Evolutionary conservation across 2,113 vertebrate genomes (phyloP).

Genomic region (Nanorana parkeri): DNA sequence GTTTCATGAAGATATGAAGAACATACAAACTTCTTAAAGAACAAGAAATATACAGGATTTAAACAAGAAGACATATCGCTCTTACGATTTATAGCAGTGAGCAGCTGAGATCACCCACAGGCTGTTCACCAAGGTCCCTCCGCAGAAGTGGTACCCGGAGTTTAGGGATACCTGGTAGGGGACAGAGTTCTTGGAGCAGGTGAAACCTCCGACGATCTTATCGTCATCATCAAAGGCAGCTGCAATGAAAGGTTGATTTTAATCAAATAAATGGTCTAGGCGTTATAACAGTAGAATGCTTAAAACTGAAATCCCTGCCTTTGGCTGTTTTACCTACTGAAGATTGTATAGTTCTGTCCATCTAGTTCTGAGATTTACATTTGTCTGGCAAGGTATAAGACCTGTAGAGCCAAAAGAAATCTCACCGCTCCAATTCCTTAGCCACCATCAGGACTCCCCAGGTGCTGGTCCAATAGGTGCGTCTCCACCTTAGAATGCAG

Average conservation of each 20-base stretch:
- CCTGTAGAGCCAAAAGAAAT: too few relatives aligned
- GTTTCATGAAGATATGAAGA: neutral
- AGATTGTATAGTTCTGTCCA: too few relatives aligned
- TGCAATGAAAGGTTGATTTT: neutral
- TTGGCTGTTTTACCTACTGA: too few relatives aligned
- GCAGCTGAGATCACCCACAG: constrained; percentile 84
- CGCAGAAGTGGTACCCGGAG: constrained; percentile 77
- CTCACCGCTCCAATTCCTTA: too few relatives aligned
- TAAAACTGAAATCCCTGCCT: too few relatives aligned
- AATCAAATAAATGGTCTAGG: too few relatives aligned
- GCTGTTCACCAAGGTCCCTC: constrained; percentile 68
- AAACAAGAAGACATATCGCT: constrained; percentile 1
- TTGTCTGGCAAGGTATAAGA: too few relatives aligned
- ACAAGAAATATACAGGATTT: neutral
- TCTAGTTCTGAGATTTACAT: too few relatives aligned
- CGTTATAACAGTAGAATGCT: too few relatives aligned
- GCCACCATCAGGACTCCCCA: too few relatives aligned
- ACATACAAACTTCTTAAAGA: neutral
- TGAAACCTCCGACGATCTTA: constrained; percentile 83
- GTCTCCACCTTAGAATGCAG: too few relatives aligned
- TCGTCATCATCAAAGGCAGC: constrained; percentile 71
- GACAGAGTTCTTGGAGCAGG: constrained; percentile 75
- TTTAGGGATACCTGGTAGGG: constrained; percentile 82
- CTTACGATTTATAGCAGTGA: constrained; percentile 84
- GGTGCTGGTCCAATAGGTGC: too few relatives aligned